Evolutionary conservation across 2,797 vertebrate species (phyloP).

Genomic region (Sciaenops ocellatus): DNA sequence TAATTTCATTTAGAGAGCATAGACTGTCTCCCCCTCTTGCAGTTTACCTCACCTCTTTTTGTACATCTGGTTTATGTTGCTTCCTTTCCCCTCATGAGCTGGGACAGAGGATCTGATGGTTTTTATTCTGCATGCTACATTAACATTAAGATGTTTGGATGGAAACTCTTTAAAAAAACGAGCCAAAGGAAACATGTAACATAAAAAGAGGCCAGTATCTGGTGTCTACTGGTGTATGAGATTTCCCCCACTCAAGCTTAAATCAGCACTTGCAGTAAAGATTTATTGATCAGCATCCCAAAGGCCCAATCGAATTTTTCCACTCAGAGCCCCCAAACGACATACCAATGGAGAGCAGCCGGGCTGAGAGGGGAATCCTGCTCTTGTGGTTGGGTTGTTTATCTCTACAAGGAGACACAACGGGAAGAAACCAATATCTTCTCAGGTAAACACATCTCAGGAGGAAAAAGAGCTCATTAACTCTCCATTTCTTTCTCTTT

Average conservation of each 20-base stretch:
- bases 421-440: conserved; percentile 42
- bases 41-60: no score
- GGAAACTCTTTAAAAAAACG: no score
- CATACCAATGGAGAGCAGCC: neutral
- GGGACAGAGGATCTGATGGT: no score
- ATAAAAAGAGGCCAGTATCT: neutral
- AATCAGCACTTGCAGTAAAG: conserved; percentile 37
- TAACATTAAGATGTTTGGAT: no score
- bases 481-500: neutral
- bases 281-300: conserved; percentile 61
- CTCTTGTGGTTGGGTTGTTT: conserved; percentile 27
- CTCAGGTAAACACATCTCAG: conserved; percentile 35
- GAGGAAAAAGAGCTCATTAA: conserved; percentile 26
- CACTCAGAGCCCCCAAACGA: conserved; percentile 29
- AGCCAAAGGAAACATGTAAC: no score
- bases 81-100: no score
- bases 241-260: conserved; percentile 30
- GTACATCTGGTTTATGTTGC: no score
- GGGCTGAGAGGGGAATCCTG: conserved; percentile 23
- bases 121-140: no score
- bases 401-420: conserved; percentile 14
- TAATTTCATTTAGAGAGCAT: no score
- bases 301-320: conserved; percentile 41
- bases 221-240: conserved; percentile 13
- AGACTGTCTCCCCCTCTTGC: no score